Percentiles rank a stretch among this genome's conserved stretches.
Evolutionary conservation across 2,113 vertebrate genomes (phyloP).

Genomic region (Antechinus stuartii): DNA sequence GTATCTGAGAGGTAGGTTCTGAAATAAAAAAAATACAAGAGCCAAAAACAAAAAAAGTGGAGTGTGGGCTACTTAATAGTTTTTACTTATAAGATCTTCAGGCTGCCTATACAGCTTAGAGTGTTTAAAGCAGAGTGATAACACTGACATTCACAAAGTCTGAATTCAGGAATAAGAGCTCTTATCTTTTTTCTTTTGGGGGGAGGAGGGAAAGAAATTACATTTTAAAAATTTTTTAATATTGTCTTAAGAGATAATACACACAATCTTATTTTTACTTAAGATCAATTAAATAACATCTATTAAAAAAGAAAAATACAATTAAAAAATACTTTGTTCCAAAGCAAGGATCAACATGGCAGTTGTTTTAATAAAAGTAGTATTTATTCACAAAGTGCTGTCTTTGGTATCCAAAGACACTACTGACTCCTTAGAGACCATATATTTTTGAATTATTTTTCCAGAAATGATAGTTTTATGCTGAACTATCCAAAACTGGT

Average conservation of each 20-base stretch:
- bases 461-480: slow-evolving; percentile 5
- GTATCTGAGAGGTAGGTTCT: slow-evolving; percentile 51
- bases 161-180: slow-evolving; percentile 32
- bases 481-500: slow-evolving; percentile 26
- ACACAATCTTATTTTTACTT: slow-evolving; percentile 52
- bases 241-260: neutral
- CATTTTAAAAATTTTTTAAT: slow-evolving; percentile 29
- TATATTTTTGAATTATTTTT: slow-evolving; percentile 54
- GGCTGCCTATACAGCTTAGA: neutral
- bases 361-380: neutral
- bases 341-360: neutral
- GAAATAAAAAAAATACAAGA: slow-evolving; percentile 50
- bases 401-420: neutral
- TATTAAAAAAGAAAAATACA: neutral
- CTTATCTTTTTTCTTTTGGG: neutral
- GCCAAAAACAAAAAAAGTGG: slow-evolving; percentile 41
- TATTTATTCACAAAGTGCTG: neutral
- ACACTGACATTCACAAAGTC: slow-evolving; percentile 34
- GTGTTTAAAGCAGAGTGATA: slow-evolving; percentile 29
- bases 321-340: neutral
- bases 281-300: slow-evolving; percentile 27
- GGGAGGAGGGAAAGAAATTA: neutral
- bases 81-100: slow-evolving; percentile 22
- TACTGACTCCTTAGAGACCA: slow-evolving; percentile 28
- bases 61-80: slow-evolving; percentile 36